Evolutionary conservation across 2,797 vertebrate genomes (phyloP), one percentile per base, ranked within the genome.

Genomic region (Rhynchonycteris naso): DNA sequence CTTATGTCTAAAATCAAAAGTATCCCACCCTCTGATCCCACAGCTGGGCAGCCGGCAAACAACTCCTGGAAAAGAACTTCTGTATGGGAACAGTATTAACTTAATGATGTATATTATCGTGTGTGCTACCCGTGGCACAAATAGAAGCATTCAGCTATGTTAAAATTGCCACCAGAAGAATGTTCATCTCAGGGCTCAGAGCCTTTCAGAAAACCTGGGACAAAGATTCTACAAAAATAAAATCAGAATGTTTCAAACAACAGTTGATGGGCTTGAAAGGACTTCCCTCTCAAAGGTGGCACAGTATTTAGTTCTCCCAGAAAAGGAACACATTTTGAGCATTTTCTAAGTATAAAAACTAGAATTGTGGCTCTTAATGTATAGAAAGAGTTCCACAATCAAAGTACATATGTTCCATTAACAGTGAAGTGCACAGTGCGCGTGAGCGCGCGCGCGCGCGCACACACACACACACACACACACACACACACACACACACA

Each of bases 331-430:
- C 26, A 61, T 90, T 96, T 89, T 66, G 59, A 92, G 43, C 8
- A 84, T 74, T 96, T 95, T 91, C 47, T 65, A 74, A 92, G 52
- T 68, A 35, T 90, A 33, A 95, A 85, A 93, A 75, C 38, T 75
- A 38, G 75, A 88, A 61, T 19, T 47, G 33, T 76, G 52, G 81
- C 66, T 94, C 82, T 95, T 75, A 88, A 43, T 82, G 35, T 52
- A 63, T 82, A 71, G 79, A 92, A 72, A 61, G 63, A 88, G 47
- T 26, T 82, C 83, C 12, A 33, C 65, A 43, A 66, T 93, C 85
- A 79, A 86, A 92, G 75, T 63, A 92, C 71, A 93, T 69, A 26
- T 75, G 61, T 30, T 84, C 54, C 54, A 24, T 75, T 68, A 83
- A n/a, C 43, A 61, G 35, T 33, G 59, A 69, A 35, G 33, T 80